Evolutionary conservation across 2,113 vertebrate genomes (phyloP), one percentile per base, ranked within the genome.

Genomic region (Lepidothrix coronata): DNA sequence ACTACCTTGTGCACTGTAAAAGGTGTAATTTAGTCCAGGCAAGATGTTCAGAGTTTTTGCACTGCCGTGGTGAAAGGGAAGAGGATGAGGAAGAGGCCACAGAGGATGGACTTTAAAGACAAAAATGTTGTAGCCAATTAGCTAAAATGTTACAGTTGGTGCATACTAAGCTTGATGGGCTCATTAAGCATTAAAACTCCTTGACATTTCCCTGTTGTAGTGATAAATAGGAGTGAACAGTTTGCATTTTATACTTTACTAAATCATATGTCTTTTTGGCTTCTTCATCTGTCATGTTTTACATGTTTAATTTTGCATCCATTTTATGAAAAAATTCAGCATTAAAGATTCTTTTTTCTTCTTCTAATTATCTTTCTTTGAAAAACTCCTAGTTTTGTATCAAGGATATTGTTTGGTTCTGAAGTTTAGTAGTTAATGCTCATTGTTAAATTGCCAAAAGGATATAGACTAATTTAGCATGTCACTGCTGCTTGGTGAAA

Each of bases 141-240:
- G 97, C 96, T 96, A 98, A 98, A 98, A 98, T 98, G 97, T 98
- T 98, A 98, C 96, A 97, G 97, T 97, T 97, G 94, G 95, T 83
- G 97, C 97, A 94, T 97, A 97, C 85, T 86, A 95, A 84, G 97
- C 97, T 95, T 97, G 97, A 98, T 84, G 97, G 98, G 97, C 97
- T 98, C 98, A 97, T 98, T 98, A 98, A 97, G 96, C 98, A 98
- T 98, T 98, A 97, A 97, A 97, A 98, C 97, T 98, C 97, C 95
- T 97, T 98, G 98, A 98, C 97, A 98, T 98, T 95, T 97, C 96
- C 95, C 89, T 97, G 96, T 89, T 95, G 95, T 89, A 93, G 96
- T 94, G 91, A 96, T 98, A 95, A 96, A 96, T 88, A 84, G 71
- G 80, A 94, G 95, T 37, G 66, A 84, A 88, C 84, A 74, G 79